Conservation (phyloP, 2,888 invertebrate species). For the Cecidostiba fungosa region DNA sequence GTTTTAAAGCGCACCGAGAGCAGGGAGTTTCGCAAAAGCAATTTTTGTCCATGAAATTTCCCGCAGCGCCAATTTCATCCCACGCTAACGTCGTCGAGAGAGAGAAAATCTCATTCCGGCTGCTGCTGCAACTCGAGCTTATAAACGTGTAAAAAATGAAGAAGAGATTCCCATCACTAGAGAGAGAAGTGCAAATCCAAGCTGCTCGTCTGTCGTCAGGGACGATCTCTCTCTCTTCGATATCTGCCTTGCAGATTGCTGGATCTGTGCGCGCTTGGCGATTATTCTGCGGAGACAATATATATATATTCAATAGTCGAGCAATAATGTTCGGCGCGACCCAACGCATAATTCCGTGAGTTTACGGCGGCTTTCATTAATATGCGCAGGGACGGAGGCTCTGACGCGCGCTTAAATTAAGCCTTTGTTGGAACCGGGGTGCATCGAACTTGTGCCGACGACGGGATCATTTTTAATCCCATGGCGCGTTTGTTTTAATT, state of each 20-base stretch:
- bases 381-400: conserved; percentile 30
- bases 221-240: conserved; percentile 18
- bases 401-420: conserved; percentile 10
- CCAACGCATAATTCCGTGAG: conserved; percentile 36
- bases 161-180: neutral
- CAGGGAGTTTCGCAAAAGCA: conserved; percentile 40
- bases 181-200: conserved; percentile 38
- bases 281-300: conserved; percentile 18
- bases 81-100: conserved; percentile 32
- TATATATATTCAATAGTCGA: conserved; percentile 21
- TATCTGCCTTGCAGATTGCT: conserved; percentile 47
- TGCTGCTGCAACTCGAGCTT: conserved; percentile 20
- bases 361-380: conserved; percentile 55
- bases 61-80: conserved; percentile 48
- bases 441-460: neutral
- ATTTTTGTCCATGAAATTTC: conserved; percentile 57
- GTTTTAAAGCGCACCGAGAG: conserved; percentile 40
- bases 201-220: neutral
- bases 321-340: conserved; percentile 24
- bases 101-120: conserved; percentile 48
- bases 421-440: conserved; percentile 26
- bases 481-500: neutral
- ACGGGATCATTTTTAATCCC: neutral
- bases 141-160: neutral
- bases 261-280: neutral